Percentiles rank a stretch among this genome's conserved stretches.
Conservation (phyloP, 1,140 invertebrate genomes). For the Drosophila pseudoananassae region DNA sequence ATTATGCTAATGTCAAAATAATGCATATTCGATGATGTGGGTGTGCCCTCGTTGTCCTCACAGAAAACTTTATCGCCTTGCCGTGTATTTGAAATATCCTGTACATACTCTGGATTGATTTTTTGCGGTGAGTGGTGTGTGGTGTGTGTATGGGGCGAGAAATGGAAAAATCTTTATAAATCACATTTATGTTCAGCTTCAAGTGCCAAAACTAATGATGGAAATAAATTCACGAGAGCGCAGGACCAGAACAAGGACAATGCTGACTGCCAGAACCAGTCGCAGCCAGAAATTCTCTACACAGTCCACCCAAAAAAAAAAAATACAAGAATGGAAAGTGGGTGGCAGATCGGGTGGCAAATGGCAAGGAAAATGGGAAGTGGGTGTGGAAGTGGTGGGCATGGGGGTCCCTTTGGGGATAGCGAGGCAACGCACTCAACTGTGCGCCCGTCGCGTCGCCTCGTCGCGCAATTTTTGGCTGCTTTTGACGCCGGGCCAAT, state of each 20-base stretch:
- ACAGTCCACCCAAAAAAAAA: constrained; percentile 1
- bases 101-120: constrained; percentile 54
- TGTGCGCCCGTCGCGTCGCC: constrained; percentile 29
- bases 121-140: constrained; percentile 42
- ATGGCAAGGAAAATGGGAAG: not conserved
- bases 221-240: constrained; percentile 76
- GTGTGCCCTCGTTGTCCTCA: constrained; percentile 24
- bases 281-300: constrained; percentile 50
- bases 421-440: constrained; percentile 46
- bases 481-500: constrained; percentile 83
- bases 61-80: constrained; percentile 27
- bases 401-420: constrained; percentile 38
- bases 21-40: constrained; percentile 83
- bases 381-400: not conserved
- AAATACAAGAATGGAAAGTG: not conserved
- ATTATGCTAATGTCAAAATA: constrained; percentile 84
- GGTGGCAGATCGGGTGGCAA: not conserved
- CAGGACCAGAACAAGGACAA: constrained; percentile 63
- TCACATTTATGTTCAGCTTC: constrained; percentile 79
- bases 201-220: constrained; percentile 83
- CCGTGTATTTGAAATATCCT: not conserved
- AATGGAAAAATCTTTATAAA: constrained; percentile 65
- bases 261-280: constrained; percentile 68
- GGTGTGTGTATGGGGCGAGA: constrained; percentile 10
- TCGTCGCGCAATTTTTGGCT: constrained; percentile 70